A percentile compares a stretch with the other conserved stretches of the same genome.
These are phyloP conservation scores for Mizuhopecten yessoensis DNA, from an alignment of 1,140 invertebrate species.

Conservation along the genomic window DNA sequence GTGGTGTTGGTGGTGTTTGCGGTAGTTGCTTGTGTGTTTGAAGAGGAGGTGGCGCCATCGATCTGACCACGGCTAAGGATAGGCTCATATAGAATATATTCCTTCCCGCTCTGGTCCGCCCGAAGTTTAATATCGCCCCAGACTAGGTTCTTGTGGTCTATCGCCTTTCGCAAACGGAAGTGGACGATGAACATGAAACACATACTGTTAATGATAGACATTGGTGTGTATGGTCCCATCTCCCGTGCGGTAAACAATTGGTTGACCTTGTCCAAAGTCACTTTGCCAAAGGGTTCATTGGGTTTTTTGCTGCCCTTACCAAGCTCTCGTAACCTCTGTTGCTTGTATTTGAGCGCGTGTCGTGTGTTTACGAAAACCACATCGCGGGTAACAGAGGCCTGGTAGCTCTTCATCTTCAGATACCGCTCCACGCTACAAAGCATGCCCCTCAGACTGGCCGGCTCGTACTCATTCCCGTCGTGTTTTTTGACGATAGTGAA, in stretches of 20 bases:
- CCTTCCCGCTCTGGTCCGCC: constrained; percentile 69
- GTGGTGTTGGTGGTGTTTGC: constrained; percentile 61
- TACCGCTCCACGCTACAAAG: constrained; percentile 78
- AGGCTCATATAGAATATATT: constrained; percentile 75
- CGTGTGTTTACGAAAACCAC: constrained; percentile 74
- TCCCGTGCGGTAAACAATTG: constrained; percentile 75
- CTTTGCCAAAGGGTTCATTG: constrained; percentile 65
- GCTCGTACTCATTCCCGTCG: constrained; percentile 79
- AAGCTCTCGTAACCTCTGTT: constrained; percentile 72
- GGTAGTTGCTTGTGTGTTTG: constrained; percentile 51
- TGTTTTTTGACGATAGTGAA: constrained; percentile 77
- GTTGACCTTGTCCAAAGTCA: constrained; percentile 70
- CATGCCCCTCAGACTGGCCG: constrained; percentile 76
- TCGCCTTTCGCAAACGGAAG: constrained; percentile 76
- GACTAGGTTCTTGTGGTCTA: constrained; percentile 78
- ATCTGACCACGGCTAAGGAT: constrained; percentile 46
- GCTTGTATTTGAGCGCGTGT: constrained; percentile 76
- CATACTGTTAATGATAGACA: constrained; percentile 76
- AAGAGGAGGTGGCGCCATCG: constrained; percentile 46
- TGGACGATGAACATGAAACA: constrained; percentile 78
- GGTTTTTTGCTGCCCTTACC: constrained; percentile 72
- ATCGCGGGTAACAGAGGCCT: constrained; percentile 76
- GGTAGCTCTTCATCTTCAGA: constrained; percentile 75
- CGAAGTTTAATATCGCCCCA: constrained; percentile 79
- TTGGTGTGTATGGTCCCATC: constrained; percentile 78